Base-by-base conservation (phyloP, 2,113 vertebrate genomes). In the Etheostoma spectabile region DNA sequence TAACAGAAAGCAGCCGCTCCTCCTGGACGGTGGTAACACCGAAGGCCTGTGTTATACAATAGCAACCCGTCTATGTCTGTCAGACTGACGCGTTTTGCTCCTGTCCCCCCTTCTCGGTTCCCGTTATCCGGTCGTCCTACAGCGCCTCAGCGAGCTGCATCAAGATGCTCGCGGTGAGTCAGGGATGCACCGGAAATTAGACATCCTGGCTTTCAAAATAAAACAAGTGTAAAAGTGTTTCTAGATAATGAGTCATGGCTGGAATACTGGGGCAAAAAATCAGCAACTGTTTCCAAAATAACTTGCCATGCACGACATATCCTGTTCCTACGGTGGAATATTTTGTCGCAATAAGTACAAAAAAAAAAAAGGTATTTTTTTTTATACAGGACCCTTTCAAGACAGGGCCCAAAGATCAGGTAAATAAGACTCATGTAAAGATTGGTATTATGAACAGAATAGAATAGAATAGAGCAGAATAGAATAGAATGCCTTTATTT, bases 111-210 rank as follows among this genome's bases (percentile, higher is more conserved):
- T 71, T 38, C 88, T 90, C 79, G 80, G 88, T 87, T 88, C 86
- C 89, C 73, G 87, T 87, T 90, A 88, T 91, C 87, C 88, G 85
- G 83, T 90, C 85, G 91, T 93, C 86, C 77, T 71, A 77, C 89
- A 79, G 87, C 88, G 86, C 60, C 87, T 77, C 71, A 10, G 51
- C 12, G 72, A 80, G 83, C 35, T 82, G 74, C 48, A 72, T 92
- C 80, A 93, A 91, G 0, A 1, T 0, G 12, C 49, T 16, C 48
- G 35, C 21, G 14, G 35, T 46, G 49, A 61, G 33, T 0, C 38
- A 0, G 49, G 35, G 10, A 4, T 0, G 12, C 0, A 35, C 67
- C 2, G 90, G 85, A 91, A 87, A 8, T 33, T 1, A 53, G 4
- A 6, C 0, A 0, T 0, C 0, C 0, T 0, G 7, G 0, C 45